phyloP scores from a whole-genome alignment of 2,888 invertebrate genomes.

The Kryphioiulus occultus region DNA sequence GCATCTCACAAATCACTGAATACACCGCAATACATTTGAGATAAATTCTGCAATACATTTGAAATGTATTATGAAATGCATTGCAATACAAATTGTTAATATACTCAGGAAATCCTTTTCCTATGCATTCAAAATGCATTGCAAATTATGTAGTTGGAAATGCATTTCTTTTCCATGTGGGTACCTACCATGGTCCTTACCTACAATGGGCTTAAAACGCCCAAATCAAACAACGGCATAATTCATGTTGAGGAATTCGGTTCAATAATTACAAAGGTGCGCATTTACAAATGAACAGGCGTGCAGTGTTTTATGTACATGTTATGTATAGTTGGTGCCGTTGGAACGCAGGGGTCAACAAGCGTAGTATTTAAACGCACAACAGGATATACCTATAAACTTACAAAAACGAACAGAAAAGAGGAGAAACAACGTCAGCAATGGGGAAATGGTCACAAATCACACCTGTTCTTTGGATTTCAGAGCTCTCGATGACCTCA shows the following conservation, averaged over 20 bases:
- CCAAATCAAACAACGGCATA: background rate
- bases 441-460: background rate
- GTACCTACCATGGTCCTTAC: too few species aligned
- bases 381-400: constrained; percentile 30
- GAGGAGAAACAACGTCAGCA: background rate
- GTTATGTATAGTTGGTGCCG: background rate
- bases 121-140: too few species aligned
- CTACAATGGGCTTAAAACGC: background rate
- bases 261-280: constrained; percentile 19
- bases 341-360: background rate
- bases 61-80: too few species aligned
- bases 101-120: too few species aligned
- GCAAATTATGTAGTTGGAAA: too few species aligned
- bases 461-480: constrained; percentile 10
- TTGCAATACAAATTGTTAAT: too few species aligned
- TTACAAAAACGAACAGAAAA: constrained; percentile 25
- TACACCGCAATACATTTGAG: too few species aligned
- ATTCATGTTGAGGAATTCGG: background rate
- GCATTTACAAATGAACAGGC: background rate
- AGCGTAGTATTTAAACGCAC: constrained; percentile 16
- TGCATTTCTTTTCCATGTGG: too few species aligned
- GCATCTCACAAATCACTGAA: too few species aligned
- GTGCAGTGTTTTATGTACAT: background rate
- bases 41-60: too few species aligned
- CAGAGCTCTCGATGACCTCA: background rate